Evolutionary conservation across 2,888 invertebrate genomes (phyloP), one percentile per base, ranked within the genome.

Genomic region (Metacarcinus magister): DNA sequence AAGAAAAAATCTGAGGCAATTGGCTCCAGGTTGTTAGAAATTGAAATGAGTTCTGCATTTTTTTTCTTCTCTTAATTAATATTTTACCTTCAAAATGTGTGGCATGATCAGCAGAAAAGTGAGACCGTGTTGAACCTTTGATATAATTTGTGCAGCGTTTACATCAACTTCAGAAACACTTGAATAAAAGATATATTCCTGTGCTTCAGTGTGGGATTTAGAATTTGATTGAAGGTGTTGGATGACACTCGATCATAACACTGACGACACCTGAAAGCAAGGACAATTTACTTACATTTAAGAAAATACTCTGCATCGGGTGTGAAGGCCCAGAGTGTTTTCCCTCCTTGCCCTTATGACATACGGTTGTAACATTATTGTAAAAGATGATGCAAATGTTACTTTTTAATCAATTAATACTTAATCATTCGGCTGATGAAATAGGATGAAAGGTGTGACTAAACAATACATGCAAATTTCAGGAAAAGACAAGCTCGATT

Each of bases 101-200:
- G 54, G 10, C 75, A n/a, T 75, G 75, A 75, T n/a, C 8, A 75
- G n/a, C n/a, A 28, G n/a, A 75, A n/a, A n/a, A 75, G 8, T 3
- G 75, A 75, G 75, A 75, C 23, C 4, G n/a, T n/a, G 75, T 28
- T n/a, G 75, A 67, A 2, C 23, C n/a, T 75, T n/a, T 75, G n/a
- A n/a, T 75, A 75, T 23, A 75, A 75, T 19, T 10, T 75, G 75
- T 75, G n/a, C 75, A n/a, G 28, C n/a, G 75, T 7, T 75, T 23
- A 2, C 75, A 28, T 75, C n/a, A 28, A n/a, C 23, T 75, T 23
- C n/a, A n/a, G n/a, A 75, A 28, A 75, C 75, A 4, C n/a, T 0
- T 75, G 75, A 75, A n/a, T 75, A 75, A 75, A 75, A n/a, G n/a
- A 75, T 75, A 75, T 7, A n/a, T 75, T 75, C 7, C 75, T 75